Evolutionary conservation across 2,797 vertebrate species (phyloP).

Genomic region (Delichon dasypus): DNA sequence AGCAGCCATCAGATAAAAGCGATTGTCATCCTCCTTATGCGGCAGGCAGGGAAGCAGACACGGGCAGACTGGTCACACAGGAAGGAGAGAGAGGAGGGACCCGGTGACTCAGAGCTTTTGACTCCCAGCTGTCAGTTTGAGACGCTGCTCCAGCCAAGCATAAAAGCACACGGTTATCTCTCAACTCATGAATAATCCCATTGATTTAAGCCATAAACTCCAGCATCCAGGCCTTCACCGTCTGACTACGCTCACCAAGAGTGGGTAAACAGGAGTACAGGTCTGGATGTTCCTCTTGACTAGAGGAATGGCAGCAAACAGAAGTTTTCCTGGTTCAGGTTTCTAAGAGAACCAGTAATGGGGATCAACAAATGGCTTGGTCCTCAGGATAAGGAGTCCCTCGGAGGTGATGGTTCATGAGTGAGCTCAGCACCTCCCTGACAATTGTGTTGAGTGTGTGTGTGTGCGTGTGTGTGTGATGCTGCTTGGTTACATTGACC

Average conservation of each 20-base stretch:
- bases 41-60: constrained; percentile 44
- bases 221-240: neutral
- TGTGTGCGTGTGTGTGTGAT: rapidly evolving
- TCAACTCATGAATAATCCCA: constrained; percentile 46
- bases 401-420: neutral
- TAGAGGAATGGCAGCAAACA: neutral
- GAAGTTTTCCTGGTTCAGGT: neutral
- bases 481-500: neutral
- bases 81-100: constrained; percentile 50
- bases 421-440: neutral
- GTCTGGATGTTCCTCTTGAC: neutral
- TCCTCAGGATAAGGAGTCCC: neutral
- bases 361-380: neutral
- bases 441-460: rapidly evolving
- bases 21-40: neutral
- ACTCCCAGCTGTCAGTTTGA: constrained; percentile 47
- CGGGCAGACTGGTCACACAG: constrained; percentile 58
- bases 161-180: constrained; percentile 57
- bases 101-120: constrained; percentile 53
- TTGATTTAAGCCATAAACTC: constrained; percentile 34
- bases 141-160: constrained; percentile 9
- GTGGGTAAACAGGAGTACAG: neutral
- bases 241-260: neutral
- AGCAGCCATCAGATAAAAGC: constrained; percentile 51
- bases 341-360: neutral